A percentile compares a stretch with the other conserved stretches of the same genome.
These are phyloP conservation scores for Erethizon dorsatum DNA, from an alignment of 2,797 vertebrate species.

Conservation along the genomic window DNA sequence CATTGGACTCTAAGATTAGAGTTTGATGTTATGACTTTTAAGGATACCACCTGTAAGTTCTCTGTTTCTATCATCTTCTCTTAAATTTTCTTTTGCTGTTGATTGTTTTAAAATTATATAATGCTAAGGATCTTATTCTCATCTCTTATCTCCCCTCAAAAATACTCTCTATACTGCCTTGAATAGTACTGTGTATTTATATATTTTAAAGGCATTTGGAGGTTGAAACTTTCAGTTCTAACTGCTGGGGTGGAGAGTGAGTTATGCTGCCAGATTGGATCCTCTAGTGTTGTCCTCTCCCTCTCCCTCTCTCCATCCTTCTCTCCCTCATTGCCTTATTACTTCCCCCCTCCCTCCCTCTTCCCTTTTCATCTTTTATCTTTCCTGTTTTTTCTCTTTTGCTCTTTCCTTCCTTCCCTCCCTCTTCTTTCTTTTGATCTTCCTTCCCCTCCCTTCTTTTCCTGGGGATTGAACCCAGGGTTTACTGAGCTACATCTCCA, in stretches of 20 bases:
- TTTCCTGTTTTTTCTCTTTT: neutral
- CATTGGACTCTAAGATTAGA: conserved; percentile 52
- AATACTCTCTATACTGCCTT: conserved; percentile 21
- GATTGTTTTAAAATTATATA: conserved; percentile 41
- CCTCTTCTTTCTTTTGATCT: neutral
- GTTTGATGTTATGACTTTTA: conserved; percentile 23
- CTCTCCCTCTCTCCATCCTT: neutral
- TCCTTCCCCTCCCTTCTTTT: neutral
- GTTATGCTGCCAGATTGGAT: neutral
- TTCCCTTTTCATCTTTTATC: neutral
- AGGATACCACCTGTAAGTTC: neutral
- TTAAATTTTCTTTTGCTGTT: conserved; percentile 46
- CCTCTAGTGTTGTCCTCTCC: neutral
- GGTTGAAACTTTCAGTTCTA: neutral
- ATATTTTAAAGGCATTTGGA: conserved; percentile 45
- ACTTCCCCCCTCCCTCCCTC: too few relatives aligned
- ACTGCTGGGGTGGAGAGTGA: neutral
- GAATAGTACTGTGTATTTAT: neutral
- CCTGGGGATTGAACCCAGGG: neutral
- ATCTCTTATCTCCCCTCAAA: neutral
- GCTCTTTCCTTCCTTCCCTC: too few relatives aligned
- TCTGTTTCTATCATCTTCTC: conserved; percentile 25
- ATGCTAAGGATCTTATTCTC: neutral
- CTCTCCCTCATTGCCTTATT: neutral
- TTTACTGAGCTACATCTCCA: neutral